phyloP scores from a whole-genome alignment of 2,797 vertebrate species.

The Sardinella longiceps region DNA sequence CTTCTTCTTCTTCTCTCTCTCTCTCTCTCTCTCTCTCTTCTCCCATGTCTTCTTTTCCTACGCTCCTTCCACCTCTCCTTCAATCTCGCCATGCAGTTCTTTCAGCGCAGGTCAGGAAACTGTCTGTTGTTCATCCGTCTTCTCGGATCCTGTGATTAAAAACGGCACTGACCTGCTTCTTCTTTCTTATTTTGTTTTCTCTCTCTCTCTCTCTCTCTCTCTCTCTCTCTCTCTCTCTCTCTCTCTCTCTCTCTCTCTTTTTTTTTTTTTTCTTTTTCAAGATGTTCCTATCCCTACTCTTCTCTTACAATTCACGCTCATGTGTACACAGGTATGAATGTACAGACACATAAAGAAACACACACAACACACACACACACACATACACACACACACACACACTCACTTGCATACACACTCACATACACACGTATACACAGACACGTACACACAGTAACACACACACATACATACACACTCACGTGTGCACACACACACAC shows the following conservation, averaged over 20 bases:
- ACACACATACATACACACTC: conserved; percentile 27
- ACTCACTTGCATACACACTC: conserved; percentile 22
- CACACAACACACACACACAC: conserved; percentile 39
- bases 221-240: conserved; percentile 13
- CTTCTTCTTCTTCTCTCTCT: not conserved
- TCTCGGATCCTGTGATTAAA: conserved; percentile 45
- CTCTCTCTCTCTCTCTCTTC: too few species aligned
- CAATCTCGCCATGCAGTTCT: not conserved
- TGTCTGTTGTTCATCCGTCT: conserved; percentile 72
- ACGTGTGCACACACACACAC: too few species aligned
- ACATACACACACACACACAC: conserved; percentile 30
- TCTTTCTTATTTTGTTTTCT: not conserved
- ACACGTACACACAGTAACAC: conserved; percentile 27
- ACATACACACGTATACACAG: conserved; percentile 32
- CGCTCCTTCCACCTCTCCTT: conserved; percentile 3
- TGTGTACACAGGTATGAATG: conserved; percentile 28
- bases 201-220: not conserved
- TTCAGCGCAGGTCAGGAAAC: not conserved
- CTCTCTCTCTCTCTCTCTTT: conserved; percentile 21
- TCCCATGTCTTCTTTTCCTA: not conserved
- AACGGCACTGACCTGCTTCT: not conserved
- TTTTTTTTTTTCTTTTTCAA: not conserved
- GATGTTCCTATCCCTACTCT: not conserved
- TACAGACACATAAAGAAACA: not conserved
- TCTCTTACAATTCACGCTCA: too few species aligned